Base-by-base conservation (phyloP, 2,888 invertebrate species). In the Plagodis pulveraria region DNA sequence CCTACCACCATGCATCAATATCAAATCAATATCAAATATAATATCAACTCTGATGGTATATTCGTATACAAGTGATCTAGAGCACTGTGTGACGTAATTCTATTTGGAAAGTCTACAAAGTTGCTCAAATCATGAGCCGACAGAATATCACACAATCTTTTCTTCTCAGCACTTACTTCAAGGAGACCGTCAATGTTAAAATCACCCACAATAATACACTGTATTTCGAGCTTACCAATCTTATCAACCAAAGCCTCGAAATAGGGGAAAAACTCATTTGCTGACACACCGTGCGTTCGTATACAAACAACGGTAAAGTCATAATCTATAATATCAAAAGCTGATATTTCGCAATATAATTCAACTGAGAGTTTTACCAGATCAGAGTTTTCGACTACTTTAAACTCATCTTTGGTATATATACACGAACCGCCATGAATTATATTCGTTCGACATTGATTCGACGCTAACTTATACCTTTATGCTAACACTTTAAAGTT, bases 161-260 rank as follows among this genome's bases (percentile, higher is more conserved):
- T 58, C 0, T 12, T 6, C 0, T 50, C 50, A 10, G 9, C 10
- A 10, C 7, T 50, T 5, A 32, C 6, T 5, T 6, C 36, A 4
- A 11, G 36, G 6, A 53, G 9, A 10, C 43, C 44, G 9, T 58
- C 45, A 8, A 58, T 35, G 9, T 57, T 57, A 43, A 50, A 53
- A 33, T 53, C 60, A 12, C 52, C 56, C 6, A 52, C 56, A n/a
- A 61, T 48, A 4, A 62, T 12, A 12, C 61, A 62, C 0, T 44
- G 33, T 2, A 35, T 9, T 6, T 12, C 11, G 5, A 57, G n/a
- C 5, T 47, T 47, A 22, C 34, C 40, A 5, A 62, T 47, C 34
- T 54, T 62, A 32, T 54, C 50, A 46, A 62, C 41, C 57, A 62
- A 34, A 48, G 11, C 9, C 7, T 62, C 53, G 10, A 62, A 48